phyloP scores from a whole-genome alignment of 2,888 invertebrate genomes.

The Drosophila recens region DNA sequence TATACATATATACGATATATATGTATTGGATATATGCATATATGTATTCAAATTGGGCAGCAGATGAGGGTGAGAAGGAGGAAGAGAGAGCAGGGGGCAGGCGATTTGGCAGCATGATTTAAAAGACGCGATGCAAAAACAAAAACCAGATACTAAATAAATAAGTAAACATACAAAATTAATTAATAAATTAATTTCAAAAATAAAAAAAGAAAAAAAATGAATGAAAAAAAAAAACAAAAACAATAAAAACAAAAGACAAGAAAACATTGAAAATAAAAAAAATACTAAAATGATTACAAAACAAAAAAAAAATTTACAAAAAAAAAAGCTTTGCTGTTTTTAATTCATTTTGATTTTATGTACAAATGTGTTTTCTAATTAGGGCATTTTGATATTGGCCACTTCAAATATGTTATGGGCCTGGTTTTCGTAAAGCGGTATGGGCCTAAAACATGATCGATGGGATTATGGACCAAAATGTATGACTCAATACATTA shows the following conservation, averaged over 20 bases:
- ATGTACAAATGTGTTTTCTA: too few relatives aligned
- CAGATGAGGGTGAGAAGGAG: neutral
- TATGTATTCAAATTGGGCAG: constrained; percentile 27
- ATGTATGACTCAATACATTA: too few relatives aligned
- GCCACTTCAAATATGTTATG: too few relatives aligned
- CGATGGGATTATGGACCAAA: too few relatives aligned
- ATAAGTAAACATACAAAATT: constrained; percentile 66
- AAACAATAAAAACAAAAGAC: constrained; percentile 53
- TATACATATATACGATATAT: constrained; percentile 25
- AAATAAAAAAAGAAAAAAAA: constrained; percentile 40
- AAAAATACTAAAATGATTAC: constrained; percentile 78
- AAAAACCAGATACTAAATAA: constrained; percentile 68
- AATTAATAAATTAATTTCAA: constrained; percentile 75
- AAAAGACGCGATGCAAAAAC: constrained; percentile 31
- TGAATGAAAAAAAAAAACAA: constrained; percentile 47
- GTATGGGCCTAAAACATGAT: too few relatives aligned
- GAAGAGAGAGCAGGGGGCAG: neutral
- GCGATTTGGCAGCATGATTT: constrained; percentile 21
- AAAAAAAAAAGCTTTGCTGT: constrained; percentile 40
- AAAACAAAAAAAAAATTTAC: constrained; percentile 65
- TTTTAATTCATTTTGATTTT: constrained; percentile 7
- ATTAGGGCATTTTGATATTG: too few relatives aligned
- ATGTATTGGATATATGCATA: constrained; percentile 16
- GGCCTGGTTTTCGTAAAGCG: too few relatives aligned
- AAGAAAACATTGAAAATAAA: constrained; percentile 69